phyloP scores from a whole-genome alignment of 1,140 invertebrate genomes.

The Thaumatotibia leucotreta region DNA sequence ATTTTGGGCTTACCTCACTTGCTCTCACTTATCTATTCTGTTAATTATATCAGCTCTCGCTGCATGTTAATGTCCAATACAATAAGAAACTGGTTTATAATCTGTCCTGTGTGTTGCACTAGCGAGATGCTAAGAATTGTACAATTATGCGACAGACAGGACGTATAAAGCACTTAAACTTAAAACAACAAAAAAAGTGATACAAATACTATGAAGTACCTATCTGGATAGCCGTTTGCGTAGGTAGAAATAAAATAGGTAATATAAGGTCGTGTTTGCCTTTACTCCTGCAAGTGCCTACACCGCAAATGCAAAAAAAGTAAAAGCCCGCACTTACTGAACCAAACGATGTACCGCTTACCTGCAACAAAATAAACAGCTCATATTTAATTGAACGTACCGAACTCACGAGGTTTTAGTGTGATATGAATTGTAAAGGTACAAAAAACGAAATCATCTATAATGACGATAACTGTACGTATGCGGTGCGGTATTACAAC shows the following conservation, averaged over 20 bases:
- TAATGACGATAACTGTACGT: too few species aligned
- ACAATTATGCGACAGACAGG: not conserved
- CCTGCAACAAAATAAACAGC: conserved; percentile 35
- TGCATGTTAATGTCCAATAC: not conserved
- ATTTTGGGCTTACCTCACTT: too few species aligned
- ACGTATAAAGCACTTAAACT: not conserved
- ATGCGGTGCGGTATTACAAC: not conserved
- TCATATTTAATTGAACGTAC: not conserved
- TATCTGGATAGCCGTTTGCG: not conserved
- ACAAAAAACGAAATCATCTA: conserved; percentile 13
- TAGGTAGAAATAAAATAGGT: not conserved
- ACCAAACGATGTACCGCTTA: conserved; percentile 22
- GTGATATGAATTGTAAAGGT: not conserved
- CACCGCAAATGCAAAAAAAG: not conserved
- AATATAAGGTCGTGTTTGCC: not conserved
- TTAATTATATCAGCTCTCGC: not conserved
- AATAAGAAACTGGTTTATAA: not conserved
- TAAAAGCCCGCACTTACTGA: conserved; percentile 18
- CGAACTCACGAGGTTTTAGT: not conserved
- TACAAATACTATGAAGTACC: not conserved
- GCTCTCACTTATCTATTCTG: too few species aligned
- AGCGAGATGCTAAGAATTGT: not conserved
- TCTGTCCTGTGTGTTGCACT: not conserved
- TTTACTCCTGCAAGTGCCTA: not conserved
- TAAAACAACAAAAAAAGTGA: not conserved